These are phyloP conservation scores for Mantis religiosa DNA, from an alignment of 2,888 invertebrate genomes.

Conservation along the genomic window DNA sequence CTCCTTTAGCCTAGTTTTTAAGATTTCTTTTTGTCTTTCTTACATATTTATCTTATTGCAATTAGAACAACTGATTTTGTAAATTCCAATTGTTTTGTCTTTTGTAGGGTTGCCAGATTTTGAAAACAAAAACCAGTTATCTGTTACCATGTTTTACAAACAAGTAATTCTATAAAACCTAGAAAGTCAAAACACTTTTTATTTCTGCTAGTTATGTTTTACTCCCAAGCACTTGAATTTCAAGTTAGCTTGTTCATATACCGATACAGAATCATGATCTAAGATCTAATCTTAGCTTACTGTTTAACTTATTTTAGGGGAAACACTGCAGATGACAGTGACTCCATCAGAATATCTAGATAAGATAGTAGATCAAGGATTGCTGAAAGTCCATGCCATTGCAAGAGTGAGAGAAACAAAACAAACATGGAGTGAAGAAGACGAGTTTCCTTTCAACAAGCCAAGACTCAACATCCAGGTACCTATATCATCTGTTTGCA, in stretches of 20 bases:
- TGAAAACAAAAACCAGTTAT: no score
- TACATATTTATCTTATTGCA: no score
- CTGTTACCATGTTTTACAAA: no score
- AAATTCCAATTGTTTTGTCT: no score
- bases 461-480: constrained; percentile 64
- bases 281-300: not conserved
- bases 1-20: no score
- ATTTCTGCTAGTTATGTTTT: no score
- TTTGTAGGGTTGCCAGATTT: no score
- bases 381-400: constrained; percentile 69
- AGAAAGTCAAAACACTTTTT: no score
- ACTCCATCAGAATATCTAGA: constrained; percentile 64
- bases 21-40: no score
- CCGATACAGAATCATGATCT: not conserved
- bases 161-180: no score
- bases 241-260: not conserved
- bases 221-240: no score
- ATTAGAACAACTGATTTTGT: no score
- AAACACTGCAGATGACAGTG: constrained; percentile 58
- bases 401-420: constrained; percentile 67
- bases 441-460: constrained; percentile 65
- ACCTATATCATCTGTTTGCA: constrained; percentile 20
- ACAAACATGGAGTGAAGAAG: constrained; percentile 70
- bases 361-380: constrained; percentile 64
- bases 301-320: constrained; percentile 42